Evolutionary conservation across 2,113 vertebrate species (phyloP), one percentile per base, ranked within the genome.

Genomic region (Percopsis transmontana): DNA sequence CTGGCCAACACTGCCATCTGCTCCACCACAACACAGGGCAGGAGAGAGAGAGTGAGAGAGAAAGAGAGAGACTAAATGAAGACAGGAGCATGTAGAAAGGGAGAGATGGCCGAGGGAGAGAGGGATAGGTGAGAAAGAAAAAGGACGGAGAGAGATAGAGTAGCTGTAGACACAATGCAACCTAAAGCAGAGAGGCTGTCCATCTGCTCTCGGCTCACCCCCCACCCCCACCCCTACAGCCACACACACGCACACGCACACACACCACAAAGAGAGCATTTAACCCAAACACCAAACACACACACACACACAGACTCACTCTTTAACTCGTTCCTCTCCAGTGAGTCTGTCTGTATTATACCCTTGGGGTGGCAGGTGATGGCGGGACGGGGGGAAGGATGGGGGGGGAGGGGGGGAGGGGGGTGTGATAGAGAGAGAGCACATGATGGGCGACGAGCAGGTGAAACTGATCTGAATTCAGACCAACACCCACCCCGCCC

Each of bases 291-390:
- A 92, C 69, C 13, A 23, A 80, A 76, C 83, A 82, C 76, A 62
- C 76, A 62, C 66, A 68, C 68, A 77, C 56, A 68, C 62, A 75
- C n/a, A 58, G 56, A 58, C 8, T 42, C 69, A 92, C 95, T 95
- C 93, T 94, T 96, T 96, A 97, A 97, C 94, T 94, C 95, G 92
- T 91, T 95, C 94, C 85, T 92, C 93, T 90, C 91, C 91, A 93
- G 87, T 91, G 92, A 77, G 83, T 86, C 82, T 68, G 82, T 73
- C 80, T 86, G 84, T 72, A 81, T 83, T 85, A 85, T 77, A 90
- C 76, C 73, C 80, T 74, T 74, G 87, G 80, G 77, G 80, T 83
- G 77, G 83, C 87, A 89, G 53, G 16, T 85, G 63, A 78, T 67
- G 79, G 83, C 70, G 41, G 67, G 82, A 83, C 80, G 82, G 70